These are phyloP conservation scores for Phymatocera aterrima DNA, from an alignment of 2,888 invertebrate genomes.

Conservation along the genomic window DNA sequence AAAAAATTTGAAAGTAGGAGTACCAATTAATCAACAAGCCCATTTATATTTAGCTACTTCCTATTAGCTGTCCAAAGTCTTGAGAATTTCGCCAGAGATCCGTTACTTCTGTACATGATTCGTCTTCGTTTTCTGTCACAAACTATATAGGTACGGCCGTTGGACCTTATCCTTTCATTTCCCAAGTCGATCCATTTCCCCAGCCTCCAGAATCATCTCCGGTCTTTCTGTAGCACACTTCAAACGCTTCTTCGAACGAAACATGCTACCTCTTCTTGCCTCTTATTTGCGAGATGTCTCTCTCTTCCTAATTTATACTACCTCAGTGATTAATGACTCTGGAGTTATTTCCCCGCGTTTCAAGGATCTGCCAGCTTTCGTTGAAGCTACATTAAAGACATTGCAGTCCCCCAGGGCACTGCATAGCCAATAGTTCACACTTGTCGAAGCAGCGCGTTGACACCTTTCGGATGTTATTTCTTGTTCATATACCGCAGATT, in stretches of 20 bases:
- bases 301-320: slow-evolving; percentile 41
- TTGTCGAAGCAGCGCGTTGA: background rate
- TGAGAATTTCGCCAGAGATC: slow-evolving; percentile 18
- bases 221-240: slow-evolving; percentile 30
- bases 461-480: background rate
- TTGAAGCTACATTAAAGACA: background rate
- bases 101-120: slow-evolving; percentile 33
- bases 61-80: slow-evolving; percentile 17
- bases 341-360: slow-evolving; percentile 23
- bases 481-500: background rate
- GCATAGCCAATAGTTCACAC: background rate
- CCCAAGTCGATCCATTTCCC: slow-evolving; percentile 41
- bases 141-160: slow-evolving; percentile 5
- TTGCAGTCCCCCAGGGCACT: background rate
- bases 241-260: slow-evolving; percentile 36
- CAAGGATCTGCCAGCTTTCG: slow-evolving; percentile 2
- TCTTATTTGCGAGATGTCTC: slow-evolving; percentile 39
- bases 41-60: slow-evolving; percentile 37
- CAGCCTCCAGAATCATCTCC: slow-evolving; percentile 39
- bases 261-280: too few species aligned
- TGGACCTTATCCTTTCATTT: slow-evolving; percentile 42
- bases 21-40: slow-evolving; percentile 23
- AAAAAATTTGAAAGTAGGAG: slow-evolving; percentile 11
- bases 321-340: slow-evolving; percentile 27
- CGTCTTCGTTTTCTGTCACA: slow-evolving; percentile 42